phyloP scores from a whole-genome alignment of 2,888 invertebrate species.

The Operophtera brumata region DNA sequence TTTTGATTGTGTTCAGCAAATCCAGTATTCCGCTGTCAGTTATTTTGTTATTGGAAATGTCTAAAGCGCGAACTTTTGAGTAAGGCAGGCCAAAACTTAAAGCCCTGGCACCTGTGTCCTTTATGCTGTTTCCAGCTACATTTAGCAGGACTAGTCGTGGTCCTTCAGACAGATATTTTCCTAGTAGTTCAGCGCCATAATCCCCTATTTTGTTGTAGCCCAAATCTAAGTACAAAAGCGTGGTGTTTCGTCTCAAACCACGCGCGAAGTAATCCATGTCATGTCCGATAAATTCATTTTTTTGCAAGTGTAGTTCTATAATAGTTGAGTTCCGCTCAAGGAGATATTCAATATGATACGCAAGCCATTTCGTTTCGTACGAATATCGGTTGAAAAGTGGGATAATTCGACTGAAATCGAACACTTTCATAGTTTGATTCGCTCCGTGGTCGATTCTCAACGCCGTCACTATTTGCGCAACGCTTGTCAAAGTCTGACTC shows the following conservation, averaged over 20 bases:
- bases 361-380: constrained; percentile 72
- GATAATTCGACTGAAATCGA: constrained; percentile 64
- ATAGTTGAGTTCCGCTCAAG: constrained; percentile 65
- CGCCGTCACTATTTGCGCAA: constrained; percentile 75
- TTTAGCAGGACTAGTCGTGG: constrained; percentile 76
- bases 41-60: constrained; percentile 80
- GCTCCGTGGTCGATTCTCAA: constrained; percentile 63
- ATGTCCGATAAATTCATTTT: constrained; percentile 81
- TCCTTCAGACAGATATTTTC: constrained; percentile 73
- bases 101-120: constrained; percentile 79
- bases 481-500: constrained; percentile 77
- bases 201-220: constrained; percentile 82
- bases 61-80: constrained; percentile 80
- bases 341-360: constrained; percentile 72
- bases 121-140: constrained; percentile 79
- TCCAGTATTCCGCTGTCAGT: constrained; percentile 75
- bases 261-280: constrained; percentile 79
- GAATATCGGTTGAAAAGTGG: constrained; percentile 64
- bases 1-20: constrained; percentile 79
- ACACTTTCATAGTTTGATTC: constrained; percentile 57
- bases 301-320: constrained; percentile 80
- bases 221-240: constrained; percentile 80
- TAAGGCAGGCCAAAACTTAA: constrained; percentile 78
- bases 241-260: constrained; percentile 74
- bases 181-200: constrained; percentile 77